Evolutionary conservation across 1,140 invertebrate species (phyloP), one percentile per base, ranked within the genome.

Genomic region (Drosophila nikananu): DNA sequence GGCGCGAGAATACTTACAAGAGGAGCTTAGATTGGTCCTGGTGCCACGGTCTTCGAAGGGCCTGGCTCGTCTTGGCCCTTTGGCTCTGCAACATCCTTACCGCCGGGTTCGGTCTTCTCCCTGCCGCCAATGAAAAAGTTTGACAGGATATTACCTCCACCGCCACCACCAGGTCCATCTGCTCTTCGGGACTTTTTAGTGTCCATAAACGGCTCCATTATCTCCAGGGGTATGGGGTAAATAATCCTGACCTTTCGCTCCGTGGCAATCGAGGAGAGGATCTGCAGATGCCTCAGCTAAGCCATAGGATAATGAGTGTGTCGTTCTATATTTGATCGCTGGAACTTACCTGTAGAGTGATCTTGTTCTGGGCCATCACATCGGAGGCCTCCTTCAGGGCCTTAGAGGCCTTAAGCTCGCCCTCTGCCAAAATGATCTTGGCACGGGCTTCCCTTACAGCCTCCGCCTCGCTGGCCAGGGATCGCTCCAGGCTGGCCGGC

Each of bases 231-330:
- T 75, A 99, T 95, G 6, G 98, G 98, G 93, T 99, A 99, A 67
- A 99, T 97, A 78, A 99, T 99, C 15, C 98, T 99, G 0, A 98
- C 98, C 93, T 98, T 98, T 93, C 99, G 99, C 94, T 99, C 98
- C 0, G 98, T 97, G 37, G 98, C 97, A 89, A 99, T 98, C 2
- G 97, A 97, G 92, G 97, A 98, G 49, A 99, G 94, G 2, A 98
- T 98, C 94, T 99, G 96, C 25, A 95, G 91, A 54, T 92, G 90
- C 32, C 90, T 63, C 19, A 92, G 46, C 83, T 91, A 44, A 49
- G n/a, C 1, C n/a, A 37, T 1, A 41, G 37, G 23, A 61, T 23
- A 30, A 9, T 35, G 19, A 13, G 9, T 39, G 17, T 44, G 0
- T 8, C 1, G 41, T 35, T 8, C 5, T 9, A 19, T 21, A 5